These are phyloP conservation scores for Amblyornis subalaris DNA, from an alignment of 2,113 vertebrate genomes.

Conservation along the genomic window DNA sequence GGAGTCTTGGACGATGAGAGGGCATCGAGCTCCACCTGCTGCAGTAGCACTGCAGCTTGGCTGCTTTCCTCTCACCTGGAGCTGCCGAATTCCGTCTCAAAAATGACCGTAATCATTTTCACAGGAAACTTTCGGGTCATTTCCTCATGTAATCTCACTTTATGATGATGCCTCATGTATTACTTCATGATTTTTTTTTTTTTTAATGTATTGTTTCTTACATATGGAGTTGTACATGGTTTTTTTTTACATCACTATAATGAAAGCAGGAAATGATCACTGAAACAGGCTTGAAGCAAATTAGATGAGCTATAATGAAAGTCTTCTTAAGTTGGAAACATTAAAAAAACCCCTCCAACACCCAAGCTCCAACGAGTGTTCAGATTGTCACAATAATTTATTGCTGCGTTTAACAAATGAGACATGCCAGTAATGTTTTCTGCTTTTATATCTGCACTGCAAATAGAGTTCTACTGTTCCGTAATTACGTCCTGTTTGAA, in stretches of 20 bases:
- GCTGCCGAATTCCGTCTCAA: background rate
- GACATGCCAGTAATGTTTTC: background rate
- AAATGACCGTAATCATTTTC: background rate
- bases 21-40: conserved; percentile 66
- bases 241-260: background rate
- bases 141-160: background rate
- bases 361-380: background rate
- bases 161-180: background rate
- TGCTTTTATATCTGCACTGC: background rate
- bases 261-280: conserved; percentile 25
- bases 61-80: background rate
- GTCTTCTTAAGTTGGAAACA: background rate
- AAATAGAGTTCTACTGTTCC: background rate
- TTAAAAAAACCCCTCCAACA: background rate
- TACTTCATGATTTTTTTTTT: background rate
- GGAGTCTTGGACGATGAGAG: background rate
- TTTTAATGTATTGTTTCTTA: background rate
- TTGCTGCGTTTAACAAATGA: background rate
- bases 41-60: background rate
- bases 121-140: background rate
- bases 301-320: background rate
- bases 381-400: background rate
- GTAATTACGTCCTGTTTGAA: background rate
- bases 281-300: background rate
- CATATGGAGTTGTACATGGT: background rate